Evolutionary conservation across 2,113 vertebrate genomes (phyloP), one percentile per base, ranked within the genome.

Genomic region (Elephas maximus): DNA sequence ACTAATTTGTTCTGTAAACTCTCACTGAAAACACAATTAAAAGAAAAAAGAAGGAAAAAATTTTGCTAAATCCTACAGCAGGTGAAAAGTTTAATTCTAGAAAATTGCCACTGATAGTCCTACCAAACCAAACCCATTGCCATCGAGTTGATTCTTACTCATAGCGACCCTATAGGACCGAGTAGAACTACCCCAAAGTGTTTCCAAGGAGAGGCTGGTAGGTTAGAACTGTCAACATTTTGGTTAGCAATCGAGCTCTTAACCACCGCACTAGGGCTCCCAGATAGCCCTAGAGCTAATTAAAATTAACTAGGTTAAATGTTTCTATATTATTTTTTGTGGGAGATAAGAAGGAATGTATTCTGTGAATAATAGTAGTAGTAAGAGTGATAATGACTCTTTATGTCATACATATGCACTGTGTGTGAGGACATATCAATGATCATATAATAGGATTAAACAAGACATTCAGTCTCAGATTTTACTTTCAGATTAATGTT

Each of bases 401-500:
- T 83, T 84, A 0, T 45, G 26, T 51, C 15, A 8, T 20, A 44
- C n/a, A n/a, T 45, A 30, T 10, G 33, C 4, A 30, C n/a, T 79
- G 4, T 30, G 0, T 53, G 2, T 88, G 15, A 20, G 20, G 78
- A 53, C 18, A 41, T 63, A 79, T 41, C 10, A 82, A 17, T 51
- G 33, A 33, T 65, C 37, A 63, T 57, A 17, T 8, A 5, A 17
- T 6, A 5, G 28, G 1, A 45, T 48, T 89, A 67, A 81, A 45
- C 30, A 23, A 24, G 6, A 57, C 51, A 8, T 21, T n/a, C 1
- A 51, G 15, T 4, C 18, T 15, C 2, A 82, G 24, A 62, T 71
- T 91, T 91, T 41, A 94, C 14, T 57, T 88, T 91, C 62, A 83
- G 20, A 88, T 45, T 93, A 79, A 85, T 51, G 79, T 33, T 57